phyloP scores from a whole-genome alignment of 1,140 invertebrate species.

The Zaprionus vittiger region DNA sequence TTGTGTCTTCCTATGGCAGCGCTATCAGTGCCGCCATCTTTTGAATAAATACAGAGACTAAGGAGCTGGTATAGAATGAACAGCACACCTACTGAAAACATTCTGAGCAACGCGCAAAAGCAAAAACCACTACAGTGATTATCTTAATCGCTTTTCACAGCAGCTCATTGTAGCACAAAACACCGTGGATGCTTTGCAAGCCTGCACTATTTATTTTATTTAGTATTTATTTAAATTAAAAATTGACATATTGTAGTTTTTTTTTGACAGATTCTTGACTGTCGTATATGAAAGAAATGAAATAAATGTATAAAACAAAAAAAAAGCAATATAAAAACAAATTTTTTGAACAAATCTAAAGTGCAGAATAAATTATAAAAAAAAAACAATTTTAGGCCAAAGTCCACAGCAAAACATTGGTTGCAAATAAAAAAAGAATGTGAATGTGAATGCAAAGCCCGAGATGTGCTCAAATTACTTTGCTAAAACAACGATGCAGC shows the following conservation, averaged over 20 bases:
- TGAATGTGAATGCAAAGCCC: not conserved
- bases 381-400: not conserved
- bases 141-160: slow-evolving; percentile 79
- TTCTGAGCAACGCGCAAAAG: slow-evolving; percentile 59
- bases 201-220: too few species aligned
- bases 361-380: slow-evolving; percentile 7
- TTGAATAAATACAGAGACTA: slow-evolving; percentile 51
- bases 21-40: slow-evolving; percentile 27
- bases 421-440: not conserved
- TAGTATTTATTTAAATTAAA: not conserved
- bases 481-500: too few species aligned
- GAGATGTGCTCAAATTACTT: not conserved
- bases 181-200: too few species aligned
- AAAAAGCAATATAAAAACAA: not conserved
- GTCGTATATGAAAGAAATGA: slow-evolving; percentile 3
- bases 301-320: not conserved
- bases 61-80: not conserved
- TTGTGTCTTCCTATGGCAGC: too few species aligned
- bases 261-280: slow-evolving; percentile 11
- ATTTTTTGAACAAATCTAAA: slow-evolving; percentile 10
- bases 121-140: slow-evolving; percentile 76
- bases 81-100: slow-evolving; percentile 1
- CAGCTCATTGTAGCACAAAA: slow-evolving; percentile 22
- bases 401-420: not conserved
- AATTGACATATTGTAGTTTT: not conserved